A percentile compares a stretch with the other conserved stretches of the same genome.
Conservation (phyloP, 2,113 vertebrate species). For the Phyllostomus discolor region DNA sequence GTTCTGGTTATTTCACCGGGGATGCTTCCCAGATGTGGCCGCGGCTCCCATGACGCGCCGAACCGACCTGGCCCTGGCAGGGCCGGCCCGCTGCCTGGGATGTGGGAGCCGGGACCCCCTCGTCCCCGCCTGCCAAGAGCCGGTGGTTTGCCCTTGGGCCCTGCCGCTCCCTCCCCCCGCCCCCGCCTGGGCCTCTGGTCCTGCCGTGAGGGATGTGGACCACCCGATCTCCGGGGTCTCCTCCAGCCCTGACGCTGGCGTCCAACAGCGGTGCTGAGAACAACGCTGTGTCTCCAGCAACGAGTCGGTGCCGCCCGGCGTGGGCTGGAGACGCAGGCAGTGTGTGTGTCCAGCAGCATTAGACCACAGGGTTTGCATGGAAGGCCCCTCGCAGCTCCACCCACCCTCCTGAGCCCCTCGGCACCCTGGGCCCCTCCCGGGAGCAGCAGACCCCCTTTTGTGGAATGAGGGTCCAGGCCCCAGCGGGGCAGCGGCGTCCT, state of each 20-base stretch:
- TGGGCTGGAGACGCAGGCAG: not conserved
- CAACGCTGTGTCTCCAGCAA: not conserved
- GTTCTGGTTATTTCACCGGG: not conserved
- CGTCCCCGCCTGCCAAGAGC: not conserved
- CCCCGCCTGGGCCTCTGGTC: not conserved
- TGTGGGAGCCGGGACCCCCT: not conserved
- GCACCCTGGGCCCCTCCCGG: not conserved
- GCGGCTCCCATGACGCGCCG: not conserved
- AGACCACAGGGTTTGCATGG: not conserved
- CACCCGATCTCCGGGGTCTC: not conserved
- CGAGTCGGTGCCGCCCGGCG: not conserved
- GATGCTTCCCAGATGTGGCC: constrained; percentile 10
- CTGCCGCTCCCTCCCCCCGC: not conserved
- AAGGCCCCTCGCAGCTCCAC: not conserved
- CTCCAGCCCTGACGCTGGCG: not conserved
- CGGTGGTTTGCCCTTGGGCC: not conserved
- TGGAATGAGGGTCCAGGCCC: not conserved
- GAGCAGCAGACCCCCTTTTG: not conserved
- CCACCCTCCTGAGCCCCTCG: not conserved
- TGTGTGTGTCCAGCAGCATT: not conserved
- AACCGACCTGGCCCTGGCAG: not conserved
- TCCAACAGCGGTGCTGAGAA: not conserved
- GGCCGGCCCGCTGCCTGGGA: not conserved
- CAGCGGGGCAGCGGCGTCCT: not conserved
- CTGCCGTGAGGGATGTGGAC: not conserved